Percentiles rank a stretch among this genome's conserved stretches.
phyloP scores from a whole-genome alignment of 2,888 invertebrate species.

The Pyrocoelia pectoralis region DNA sequence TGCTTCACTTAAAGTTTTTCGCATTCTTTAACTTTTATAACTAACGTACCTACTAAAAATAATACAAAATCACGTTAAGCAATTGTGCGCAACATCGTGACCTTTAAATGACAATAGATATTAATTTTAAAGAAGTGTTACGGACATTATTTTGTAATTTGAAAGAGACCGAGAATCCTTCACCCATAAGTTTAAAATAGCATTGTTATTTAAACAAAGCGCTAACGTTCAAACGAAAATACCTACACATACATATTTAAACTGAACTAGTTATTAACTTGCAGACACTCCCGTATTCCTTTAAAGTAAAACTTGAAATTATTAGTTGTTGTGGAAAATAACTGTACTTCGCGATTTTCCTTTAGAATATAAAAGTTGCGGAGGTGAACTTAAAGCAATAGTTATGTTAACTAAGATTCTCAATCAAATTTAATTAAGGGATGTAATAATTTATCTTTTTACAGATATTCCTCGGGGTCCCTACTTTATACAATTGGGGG shows the following conservation, averaged over 20 bases:
- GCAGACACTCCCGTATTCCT: not conserved
- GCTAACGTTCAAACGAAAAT: not conserved
- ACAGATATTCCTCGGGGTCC: not conserved
- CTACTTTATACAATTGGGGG: conserved; percentile 19
- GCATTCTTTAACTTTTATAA: not conserved
- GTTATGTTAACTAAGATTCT: not conserved
- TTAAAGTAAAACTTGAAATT: conserved; percentile 11
- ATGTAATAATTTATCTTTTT: not conserved
- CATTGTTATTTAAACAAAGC: conserved; percentile 1
- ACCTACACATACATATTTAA: not conserved
- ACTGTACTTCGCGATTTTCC: conserved; percentile 9
- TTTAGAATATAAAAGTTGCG: not conserved
- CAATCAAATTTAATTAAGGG: not conserved
- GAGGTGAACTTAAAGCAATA: not conserved
- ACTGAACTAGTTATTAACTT: not conserved
- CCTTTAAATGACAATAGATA: no score
- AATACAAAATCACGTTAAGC: no score
- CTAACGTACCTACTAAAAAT: no score
- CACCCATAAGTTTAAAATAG: not conserved
- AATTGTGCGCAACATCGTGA: no score
- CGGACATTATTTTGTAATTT: not conserved
- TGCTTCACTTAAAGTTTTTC: not conserved
- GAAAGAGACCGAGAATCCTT: not conserved
- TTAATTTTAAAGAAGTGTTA: not conserved
- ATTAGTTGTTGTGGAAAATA: conserved; percentile 8